Evolutionary conservation across 2,113 vertebrate species (phyloP), one percentile per base, ranked within the genome.

Genomic region (Lophius piscatorius): DNA sequence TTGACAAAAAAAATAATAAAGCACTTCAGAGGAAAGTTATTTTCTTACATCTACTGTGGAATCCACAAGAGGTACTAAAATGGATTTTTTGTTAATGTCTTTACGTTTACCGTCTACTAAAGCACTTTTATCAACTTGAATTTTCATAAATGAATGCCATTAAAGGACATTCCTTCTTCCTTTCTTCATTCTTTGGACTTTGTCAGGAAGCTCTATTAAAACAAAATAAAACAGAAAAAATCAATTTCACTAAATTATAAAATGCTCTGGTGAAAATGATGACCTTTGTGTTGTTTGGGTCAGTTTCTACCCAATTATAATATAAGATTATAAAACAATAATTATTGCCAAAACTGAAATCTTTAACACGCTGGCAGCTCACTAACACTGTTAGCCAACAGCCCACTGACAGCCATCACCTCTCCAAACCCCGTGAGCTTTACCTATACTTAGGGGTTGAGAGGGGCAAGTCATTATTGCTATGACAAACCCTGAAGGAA

Each of bases 1-100:
- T 34, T 50, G 63, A 82, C 67, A 66, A 65, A 78, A 82, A 22
- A 26, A 14, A 44, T 6, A 65, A 81, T 71, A 58, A 51, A 76
- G 47, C 67, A 57, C 50, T 39, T 36, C 33, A 58, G 18, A 48
- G 16, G 28, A 6, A 14, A 3, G 23, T 56, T 68, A 22, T 22
- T 54, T 17, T 41, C 31, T 62, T 5, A 5, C 28, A 62, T 72
- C 5, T 65, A 46, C 67, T 28, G 26, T n/a, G n/a, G n/a, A n/a
- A n/a, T n/a, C n/a, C n/a, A n/a, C 26, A 28, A 28, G 26, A 28
- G 26, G 4, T 28, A 28, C 4, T 4, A 28, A 28, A 28, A n/a
- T n/a, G n/a, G n/a, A n/a, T n/a, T n/a, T n/a, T n/a, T 28, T 5
- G 4, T 28, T 28, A 28, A 8, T 8, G 8, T 28, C 26, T 28